Evolutionary conservation across 2,797 vertebrate genomes (phyloP).

Genomic region (Alcedo quadribrachys): DNA sequence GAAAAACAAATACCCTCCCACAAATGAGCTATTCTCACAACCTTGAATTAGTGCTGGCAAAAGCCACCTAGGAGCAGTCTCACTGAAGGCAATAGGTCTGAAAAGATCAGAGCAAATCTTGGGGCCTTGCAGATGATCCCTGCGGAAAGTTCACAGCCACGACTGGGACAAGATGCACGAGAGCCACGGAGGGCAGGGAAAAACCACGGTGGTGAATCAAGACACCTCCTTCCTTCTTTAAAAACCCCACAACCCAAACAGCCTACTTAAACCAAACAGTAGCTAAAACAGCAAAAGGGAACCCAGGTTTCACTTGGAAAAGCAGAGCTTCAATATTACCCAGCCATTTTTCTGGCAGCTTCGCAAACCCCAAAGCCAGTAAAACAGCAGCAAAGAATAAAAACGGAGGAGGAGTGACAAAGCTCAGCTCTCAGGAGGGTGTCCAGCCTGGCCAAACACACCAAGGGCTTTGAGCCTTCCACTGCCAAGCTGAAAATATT

Average conservation of each 20-base stretch:
- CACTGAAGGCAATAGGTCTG: background rate
- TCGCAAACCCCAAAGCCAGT: background rate
- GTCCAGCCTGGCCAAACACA: background rate
- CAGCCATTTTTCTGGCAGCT: rapidly evolving
- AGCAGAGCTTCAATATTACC: background rate
- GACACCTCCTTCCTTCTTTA: rapidly evolving
- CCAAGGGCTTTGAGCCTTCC: background rate
- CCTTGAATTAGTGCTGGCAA: constrained; percentile 59
- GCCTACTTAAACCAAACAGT: background rate
- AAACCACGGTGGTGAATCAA: rapidly evolving
- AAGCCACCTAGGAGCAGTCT: constrained; percentile 15
- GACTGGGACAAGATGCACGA: background rate
- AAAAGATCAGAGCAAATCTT: background rate
- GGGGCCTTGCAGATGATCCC: background rate
- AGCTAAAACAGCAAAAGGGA: background rate
- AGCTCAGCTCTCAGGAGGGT: background rate
- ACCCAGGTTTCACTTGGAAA: background rate
- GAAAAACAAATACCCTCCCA: constrained; percentile 74
- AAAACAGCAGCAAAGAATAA: background rate
- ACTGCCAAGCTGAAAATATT: background rate
- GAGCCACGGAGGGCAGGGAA: rapidly evolving
- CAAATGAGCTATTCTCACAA: constrained; percentile 60
- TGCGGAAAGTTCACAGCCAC: background rate
- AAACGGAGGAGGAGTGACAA: background rate
- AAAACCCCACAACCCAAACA: background rate